Conservation (phyloP, 1,140 invertebrate species). For the Drosophila pandora region DNA sequence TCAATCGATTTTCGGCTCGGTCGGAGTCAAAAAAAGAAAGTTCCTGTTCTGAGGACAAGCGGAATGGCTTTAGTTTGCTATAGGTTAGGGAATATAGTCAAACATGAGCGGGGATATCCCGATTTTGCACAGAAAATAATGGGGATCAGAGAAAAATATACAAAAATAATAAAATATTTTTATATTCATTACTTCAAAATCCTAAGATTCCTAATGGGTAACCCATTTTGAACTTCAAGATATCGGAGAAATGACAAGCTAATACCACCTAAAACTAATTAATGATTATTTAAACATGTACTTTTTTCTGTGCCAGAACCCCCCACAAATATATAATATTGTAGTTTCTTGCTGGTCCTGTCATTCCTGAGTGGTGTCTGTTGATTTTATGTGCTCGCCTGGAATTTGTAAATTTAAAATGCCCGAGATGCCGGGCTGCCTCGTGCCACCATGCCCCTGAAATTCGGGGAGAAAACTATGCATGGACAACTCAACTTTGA, state of each 20-base stretch:
- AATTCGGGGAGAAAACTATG: conserved; percentile 28
- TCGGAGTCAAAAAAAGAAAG: conserved; percentile 5
- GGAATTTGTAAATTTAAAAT: conserved; percentile 83
- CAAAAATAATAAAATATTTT: background rate
- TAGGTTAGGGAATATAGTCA: conserved; percentile 25
- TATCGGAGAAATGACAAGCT: no score
- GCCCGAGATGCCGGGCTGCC: conserved; percentile 51
- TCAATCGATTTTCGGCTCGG: conserved; percentile 34
- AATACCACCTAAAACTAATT: background rate
- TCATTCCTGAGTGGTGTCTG: conserved; percentile 68
- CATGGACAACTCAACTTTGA: conserved; percentile 61
- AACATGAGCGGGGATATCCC: conserved; percentile 28
- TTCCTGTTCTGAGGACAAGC: background rate
- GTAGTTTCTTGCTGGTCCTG: conserved; percentile 20
- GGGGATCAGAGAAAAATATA: background rate
- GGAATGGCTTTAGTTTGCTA: conserved; percentile 9
- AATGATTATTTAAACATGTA: background rate
- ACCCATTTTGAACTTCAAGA: no score
- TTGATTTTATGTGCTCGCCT: conserved; percentile 75
- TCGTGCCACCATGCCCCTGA: background rate
- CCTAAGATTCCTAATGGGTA: no score
- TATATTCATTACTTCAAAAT: no score
- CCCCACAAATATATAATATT: conserved; percentile 10
- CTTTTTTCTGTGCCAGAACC: conserved; percentile 1
- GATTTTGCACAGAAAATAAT: conserved; percentile 10